Evolutionary conservation across 2,888 invertebrate genomes (phyloP).

Genomic region (Phymatocera aterrima): DNA sequence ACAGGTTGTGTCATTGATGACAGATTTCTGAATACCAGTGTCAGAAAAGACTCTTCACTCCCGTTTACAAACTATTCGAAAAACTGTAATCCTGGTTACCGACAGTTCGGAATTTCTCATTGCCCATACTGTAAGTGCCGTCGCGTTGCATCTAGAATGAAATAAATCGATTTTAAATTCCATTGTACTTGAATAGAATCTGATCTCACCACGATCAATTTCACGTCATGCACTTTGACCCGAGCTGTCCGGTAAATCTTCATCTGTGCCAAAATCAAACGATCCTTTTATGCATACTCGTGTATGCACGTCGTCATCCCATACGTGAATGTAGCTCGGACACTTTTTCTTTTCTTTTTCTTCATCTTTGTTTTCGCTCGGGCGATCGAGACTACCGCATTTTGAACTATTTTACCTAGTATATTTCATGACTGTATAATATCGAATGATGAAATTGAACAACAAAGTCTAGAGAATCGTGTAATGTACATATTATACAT

Average conservation of each 20-base stretch:
- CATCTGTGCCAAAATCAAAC: background rate
- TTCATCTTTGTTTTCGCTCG: too few relatives aligned
- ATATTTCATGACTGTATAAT: background rate
- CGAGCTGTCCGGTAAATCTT: slow-evolving; percentile 17
- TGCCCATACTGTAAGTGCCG: background rate
- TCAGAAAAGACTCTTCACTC: too few relatives aligned
- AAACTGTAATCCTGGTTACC: too few relatives aligned
- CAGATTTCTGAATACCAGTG: too few relatives aligned
- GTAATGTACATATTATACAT: too few relatives aligned
- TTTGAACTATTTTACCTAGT: background rate
- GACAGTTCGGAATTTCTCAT: too few relatives aligned
- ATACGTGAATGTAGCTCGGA: too few relatives aligned
- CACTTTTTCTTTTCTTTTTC: too few relatives aligned
- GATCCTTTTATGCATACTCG: background rate
- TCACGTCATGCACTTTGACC: slow-evolving; percentile 24
- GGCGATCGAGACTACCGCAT: background rate
- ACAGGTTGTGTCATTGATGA: too few relatives aligned
- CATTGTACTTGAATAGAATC: background rate
- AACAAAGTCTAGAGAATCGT: background rate
- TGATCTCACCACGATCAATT: background rate
- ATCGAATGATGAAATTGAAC: background rate
- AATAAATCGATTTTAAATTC: background rate
- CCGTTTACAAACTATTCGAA: too few relatives aligned
- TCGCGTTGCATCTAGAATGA: background rate
- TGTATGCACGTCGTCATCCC: too few relatives aligned